phyloP scores from a whole-genome alignment of 2,797 vertebrate genomes.

The Notoglanidium macrostoma region DNA sequence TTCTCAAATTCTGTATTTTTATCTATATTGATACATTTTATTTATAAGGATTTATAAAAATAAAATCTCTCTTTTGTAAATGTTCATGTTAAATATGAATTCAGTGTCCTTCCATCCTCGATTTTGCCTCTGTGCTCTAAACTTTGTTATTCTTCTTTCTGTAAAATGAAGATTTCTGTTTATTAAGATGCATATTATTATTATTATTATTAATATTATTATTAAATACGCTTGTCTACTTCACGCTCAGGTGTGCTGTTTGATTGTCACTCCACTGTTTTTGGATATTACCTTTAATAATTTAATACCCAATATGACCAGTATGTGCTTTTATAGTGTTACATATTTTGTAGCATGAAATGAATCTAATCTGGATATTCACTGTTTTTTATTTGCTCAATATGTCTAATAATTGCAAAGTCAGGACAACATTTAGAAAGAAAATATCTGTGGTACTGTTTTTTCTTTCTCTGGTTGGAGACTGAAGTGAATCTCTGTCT shows the following conservation, averaged over 20 bases:
- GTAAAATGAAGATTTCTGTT: slow-evolving; percentile 88
- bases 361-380: neutral
- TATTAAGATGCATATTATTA: slow-evolving; percentile 71
- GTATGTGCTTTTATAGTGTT: neutral
- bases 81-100: slow-evolving; percentile 77
- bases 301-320: neutral
- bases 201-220: slow-evolving; percentile 74
- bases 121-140: slow-evolving; percentile 75
- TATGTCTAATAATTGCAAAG: neutral
- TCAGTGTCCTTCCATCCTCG: slow-evolving; percentile 55
- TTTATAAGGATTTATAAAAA: slow-evolving; percentile 80
- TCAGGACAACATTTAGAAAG: neutral
- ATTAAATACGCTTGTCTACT: slow-evolving; percentile 81
- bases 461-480: neutral
- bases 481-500: neutral
- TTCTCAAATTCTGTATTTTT: slow-evolving; percentile 81
- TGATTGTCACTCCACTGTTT: neutral
- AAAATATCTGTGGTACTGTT: neutral
- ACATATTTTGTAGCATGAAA: neutral
- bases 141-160: slow-evolving; percentile 80
- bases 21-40: slow-evolving; percentile 79
- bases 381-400: neutral
- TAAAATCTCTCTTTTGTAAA: slow-evolving; percentile 80
- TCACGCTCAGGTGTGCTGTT: slow-evolving; percentile 54
- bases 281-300: neutral